Evolutionary conservation across 1,140 invertebrate species (phyloP).

Genomic region (Pissodes strobi): DNA sequence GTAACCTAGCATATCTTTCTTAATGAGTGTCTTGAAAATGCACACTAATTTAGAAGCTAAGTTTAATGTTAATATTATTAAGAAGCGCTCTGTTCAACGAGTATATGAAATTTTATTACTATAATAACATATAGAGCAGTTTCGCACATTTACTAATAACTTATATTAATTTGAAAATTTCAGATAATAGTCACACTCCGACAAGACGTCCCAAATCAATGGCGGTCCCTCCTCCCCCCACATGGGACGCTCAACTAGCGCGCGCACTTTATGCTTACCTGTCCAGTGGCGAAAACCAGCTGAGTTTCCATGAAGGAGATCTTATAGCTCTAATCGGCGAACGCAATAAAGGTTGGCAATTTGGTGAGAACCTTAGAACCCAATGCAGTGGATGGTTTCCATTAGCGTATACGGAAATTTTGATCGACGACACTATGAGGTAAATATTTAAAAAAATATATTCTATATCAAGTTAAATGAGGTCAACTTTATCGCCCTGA

Average conservation of each 20-base stretch:
- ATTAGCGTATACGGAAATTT: constrained; percentile 82
- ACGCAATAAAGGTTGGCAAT: constrained; percentile 93
- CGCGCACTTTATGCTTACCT: constrained; percentile 87
- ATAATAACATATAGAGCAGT: too few relatives aligned
- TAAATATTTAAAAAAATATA: too few relatives aligned
- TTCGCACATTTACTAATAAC: too few relatives aligned
- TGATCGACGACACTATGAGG: constrained; percentile 65
- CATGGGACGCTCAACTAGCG: constrained; percentile 68
- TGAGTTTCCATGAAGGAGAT: constrained; percentile 90
- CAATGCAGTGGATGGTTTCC: constrained; percentile 94
- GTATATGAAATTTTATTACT: too few relatives aligned
- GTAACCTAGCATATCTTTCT: too few relatives aligned
- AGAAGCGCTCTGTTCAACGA: too few relatives aligned
- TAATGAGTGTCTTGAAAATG: too few relatives aligned
- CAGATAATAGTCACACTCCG: constrained; percentile 59
- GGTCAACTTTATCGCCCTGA: too few relatives aligned
- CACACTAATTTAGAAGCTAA: too few relatives aligned
- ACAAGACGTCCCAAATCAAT: constrained; percentile 72
- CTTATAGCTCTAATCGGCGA: constrained; percentile 86
- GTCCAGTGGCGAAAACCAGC: constrained; percentile 88
- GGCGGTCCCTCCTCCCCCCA: constrained; percentile 66
- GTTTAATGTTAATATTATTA: too few relatives aligned
- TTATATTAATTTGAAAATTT: too few relatives aligned
- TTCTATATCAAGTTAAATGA: too few relatives aligned
- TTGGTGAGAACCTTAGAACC: constrained; percentile 88